A percentile compares a stretch with the other conserved stretches of the same genome.
phyloP scores from a whole-genome alignment of 1,140 invertebrate species.

The Cotesia typhae region DNA sequence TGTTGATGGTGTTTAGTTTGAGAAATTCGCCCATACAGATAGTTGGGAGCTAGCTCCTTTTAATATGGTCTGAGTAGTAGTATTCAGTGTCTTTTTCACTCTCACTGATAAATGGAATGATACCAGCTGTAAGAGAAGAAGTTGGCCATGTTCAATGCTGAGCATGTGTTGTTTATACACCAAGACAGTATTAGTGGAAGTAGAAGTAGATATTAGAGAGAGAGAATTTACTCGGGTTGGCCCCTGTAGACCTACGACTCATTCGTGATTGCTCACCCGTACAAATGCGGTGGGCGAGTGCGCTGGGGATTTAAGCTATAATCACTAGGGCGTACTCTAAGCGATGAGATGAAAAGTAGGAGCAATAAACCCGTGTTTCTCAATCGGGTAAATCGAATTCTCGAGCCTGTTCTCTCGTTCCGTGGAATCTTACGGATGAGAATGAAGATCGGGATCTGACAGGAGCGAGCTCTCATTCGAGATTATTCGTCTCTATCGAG shows the following conservation, averaged over 20 bases:
- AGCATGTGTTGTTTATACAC: not conserved
- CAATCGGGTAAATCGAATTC: conserved; percentile 42
- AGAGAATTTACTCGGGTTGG: not conserved
- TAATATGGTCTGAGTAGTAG: conserved; percentile 48
- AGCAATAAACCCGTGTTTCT: conserved; percentile 25
- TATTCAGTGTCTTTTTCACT: conserved; percentile 37
- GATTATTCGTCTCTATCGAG: not conserved
- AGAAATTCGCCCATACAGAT: conserved; percentile 41
- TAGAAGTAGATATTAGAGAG: no score
- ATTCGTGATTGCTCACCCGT: conserved; percentile 28
- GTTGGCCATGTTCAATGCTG: conserved; percentile 11
- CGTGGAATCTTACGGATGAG: not conserved
- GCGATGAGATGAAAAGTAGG: conserved; percentile 11
- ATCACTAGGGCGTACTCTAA: conserved; percentile 17
- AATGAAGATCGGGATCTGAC: not conserved
- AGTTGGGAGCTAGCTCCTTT: conserved; percentile 49
- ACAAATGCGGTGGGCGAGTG: conserved; percentile 15
- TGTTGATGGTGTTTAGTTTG: conserved; percentile 56
- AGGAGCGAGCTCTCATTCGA: not conserved
- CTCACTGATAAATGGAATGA: not conserved
- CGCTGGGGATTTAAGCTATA: conserved; percentile 16
- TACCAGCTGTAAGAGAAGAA: no score
- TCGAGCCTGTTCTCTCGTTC: not conserved
- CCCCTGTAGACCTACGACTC: conserved; percentile 9
- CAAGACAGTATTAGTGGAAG: no score